These are phyloP conservation scores for Bellardia bayeri DNA, from an alignment of 2,888 invertebrate species.

Conservation along the genomic window DNA sequence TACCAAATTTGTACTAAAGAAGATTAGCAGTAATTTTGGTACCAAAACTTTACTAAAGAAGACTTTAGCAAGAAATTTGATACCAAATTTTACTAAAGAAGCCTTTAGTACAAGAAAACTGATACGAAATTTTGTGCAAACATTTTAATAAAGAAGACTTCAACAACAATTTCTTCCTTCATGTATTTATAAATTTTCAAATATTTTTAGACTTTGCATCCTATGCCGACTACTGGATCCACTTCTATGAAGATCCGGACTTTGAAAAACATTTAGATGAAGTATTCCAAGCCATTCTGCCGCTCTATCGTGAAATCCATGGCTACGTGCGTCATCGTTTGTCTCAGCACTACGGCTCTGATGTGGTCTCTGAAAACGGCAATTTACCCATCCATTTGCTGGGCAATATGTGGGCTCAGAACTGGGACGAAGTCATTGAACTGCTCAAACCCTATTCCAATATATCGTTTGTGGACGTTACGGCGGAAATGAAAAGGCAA, in stretches of 20 bases:
- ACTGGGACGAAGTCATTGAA: conserved; percentile 86
- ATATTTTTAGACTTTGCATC: conserved; percentile 87
- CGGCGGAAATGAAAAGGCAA: conserved; percentile 88
- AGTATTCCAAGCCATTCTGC: conserved; percentile 89
- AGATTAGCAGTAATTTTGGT: no score
- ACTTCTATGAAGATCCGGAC: conserved; percentile 88
- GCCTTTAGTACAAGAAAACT: no score
- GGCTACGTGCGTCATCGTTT: conserved; percentile 91
- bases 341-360: conserved; percentile 88
- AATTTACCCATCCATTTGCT: conserved; percentile 92
- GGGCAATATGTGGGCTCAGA: conserved; percentile 92
- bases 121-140: no score
- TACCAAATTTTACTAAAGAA: no score
- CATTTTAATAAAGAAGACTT: no score
- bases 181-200: no score
- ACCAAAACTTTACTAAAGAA: no score
- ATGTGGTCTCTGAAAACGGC: conserved; percentile 87
- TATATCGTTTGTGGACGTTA: conserved; percentile 89
- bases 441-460: conserved; percentile 90
- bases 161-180: no score
- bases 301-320: conserved; percentile 92
- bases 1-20: no score
- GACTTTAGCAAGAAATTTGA: no score
- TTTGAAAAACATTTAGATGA: conserved; percentile 88
- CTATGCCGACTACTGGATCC: conserved; percentile 89